Evolutionary conservation across 2,888 invertebrate genomes (phyloP), one percentile per base, ranked within the genome.

Genomic region (Uloborus plumipes): DNA sequence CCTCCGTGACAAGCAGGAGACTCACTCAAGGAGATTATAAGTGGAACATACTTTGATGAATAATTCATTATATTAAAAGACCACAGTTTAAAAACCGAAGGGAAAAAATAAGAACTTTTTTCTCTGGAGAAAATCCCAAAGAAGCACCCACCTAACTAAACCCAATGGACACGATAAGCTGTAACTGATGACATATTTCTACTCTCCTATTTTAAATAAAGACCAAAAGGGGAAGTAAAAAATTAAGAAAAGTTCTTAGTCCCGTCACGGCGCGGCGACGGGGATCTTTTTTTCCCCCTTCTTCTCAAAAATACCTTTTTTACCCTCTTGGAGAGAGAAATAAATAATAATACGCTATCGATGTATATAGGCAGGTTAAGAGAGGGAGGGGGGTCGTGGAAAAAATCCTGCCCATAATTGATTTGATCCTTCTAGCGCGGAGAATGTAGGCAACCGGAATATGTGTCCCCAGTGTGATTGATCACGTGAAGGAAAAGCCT

Each of bases 401-500:
- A 64, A 77, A 61, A 64, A 53, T 55, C 65, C 69, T 55, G 53
- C 62, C 80, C 80, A 69, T 80, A 80, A 80, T 80, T 80, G 80
- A 80, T 80, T 80, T 62, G 73, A 71, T 73, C 80, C 71, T 69
- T 79, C 64, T 71, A 62, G 69, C 55, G 55, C 26, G 53, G 69
- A 61, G 70, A 65, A 65, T 65, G 65, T 47, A 39, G 70, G 50
- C 55, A 31, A 51, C 50, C 15, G 31, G 65, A 58, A 67, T 75
- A 61, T 64, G 70, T 77, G 77, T 77, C 77, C 58, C 76, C 47
- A 47, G 31, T 61, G 73, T 80, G 80, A 80, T 80, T 74, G 80
- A 80, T 80, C 80, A 80, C 80, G 59, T 67, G 59, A 58, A 67
- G 59, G 50, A 66, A 79, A 79, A 79, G 74, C 80, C 67, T 65